Base-by-base conservation (phyloP, 2,888 invertebrate species). In the Anthrax anthrax region DNA sequence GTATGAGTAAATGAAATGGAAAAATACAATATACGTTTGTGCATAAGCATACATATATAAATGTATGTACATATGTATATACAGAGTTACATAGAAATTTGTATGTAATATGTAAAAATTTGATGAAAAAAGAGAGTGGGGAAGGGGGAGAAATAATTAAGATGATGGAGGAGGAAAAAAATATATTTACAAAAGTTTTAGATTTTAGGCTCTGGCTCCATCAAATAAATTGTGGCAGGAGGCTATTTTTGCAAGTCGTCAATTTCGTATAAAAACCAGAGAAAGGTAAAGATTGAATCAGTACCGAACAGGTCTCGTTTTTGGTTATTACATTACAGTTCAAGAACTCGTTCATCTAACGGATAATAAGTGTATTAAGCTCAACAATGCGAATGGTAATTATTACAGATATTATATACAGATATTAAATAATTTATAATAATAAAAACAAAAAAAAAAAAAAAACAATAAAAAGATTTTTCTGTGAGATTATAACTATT, bases 331-430 rank as follows among this genome's bases (percentile, higher is more conserved):
- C 6, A 32, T 12, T 32, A 5, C 29, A 32, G 3, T 32, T 32
- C 8, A 32, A 12, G 29, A 12, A 32, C 29, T 32, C 29, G 29
- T 32, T 5, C 12, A 32, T 32, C 1, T 32, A 12, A 32, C 9
- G 12, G 40, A 16, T 40, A 34, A 45, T 40, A 12, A 12, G 13
- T 12, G 29, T 12, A 32, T 32, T 32, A 6, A 32, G 65, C 64
- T 65, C 66, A 65, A 67, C 64, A 42, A 67, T 68, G 68, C 67
- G 67, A 60, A 63, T 68, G 68, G 68, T 68, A 66, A 62, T 51
- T 51, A 45, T 32, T 5, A 32, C 3, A 2, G 3, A 12, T 12
- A 12, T 4, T 32, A 32, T 32, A 32, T 32, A 32, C 2, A 32
- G 3, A 32, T 32, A 32, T 9, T 12, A 32, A 32, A 32, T 12